Evolutionary conservation across 1,140 invertebrate genomes (phyloP), one percentile per base, ranked within the genome.

Genomic region (Orchestia grillus): DNA sequence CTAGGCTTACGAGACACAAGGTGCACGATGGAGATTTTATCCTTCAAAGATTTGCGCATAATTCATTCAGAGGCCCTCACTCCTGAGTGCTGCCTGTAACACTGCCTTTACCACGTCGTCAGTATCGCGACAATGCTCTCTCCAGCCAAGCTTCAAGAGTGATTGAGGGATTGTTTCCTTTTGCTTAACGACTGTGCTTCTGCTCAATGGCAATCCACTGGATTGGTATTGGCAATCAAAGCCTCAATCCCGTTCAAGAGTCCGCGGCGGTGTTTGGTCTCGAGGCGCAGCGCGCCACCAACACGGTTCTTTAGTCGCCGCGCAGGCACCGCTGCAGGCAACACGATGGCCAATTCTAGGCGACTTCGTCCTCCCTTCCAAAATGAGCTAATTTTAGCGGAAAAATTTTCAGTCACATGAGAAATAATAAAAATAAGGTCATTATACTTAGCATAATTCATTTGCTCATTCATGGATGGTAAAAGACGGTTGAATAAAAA

Each of bases 221-320:
- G 88, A 90, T 90, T 90, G 88, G 88, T 90, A 90, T 90, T 90
- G 88, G 88, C 88, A 90, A 90, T 90, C 88, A 90, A 90, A 90
- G 88, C 88, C 88, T 41, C 88, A 90, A 44, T 44, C 88, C 88
- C 88, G 43, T 90, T 90, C 41, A 90, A 90, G 88, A 90, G 88
- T 90, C 41, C 36, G 88, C 15, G 6, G n/a, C 88, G n/a, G 88
- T 44, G 88, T 90, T 90, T 90, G 88, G 42, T 90, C 88, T 90
- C 43, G 36, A 28, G 43, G 11, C 0, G 3, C 88, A 90, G 0
- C 41, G 43, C 88, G 6, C 23, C 11, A 8, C 15, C 36, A 28
- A 77, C 62, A 19, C 62, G 62, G 11, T 77, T 77, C 62, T 77
- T 77, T 77, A 77, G 62, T 36, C 15, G 11, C 47, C 6, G 47